Evolutionary conservation across 2,113 vertebrate species (phyloP).

Genomic region (Xiphophorus hellerii): DNA sequence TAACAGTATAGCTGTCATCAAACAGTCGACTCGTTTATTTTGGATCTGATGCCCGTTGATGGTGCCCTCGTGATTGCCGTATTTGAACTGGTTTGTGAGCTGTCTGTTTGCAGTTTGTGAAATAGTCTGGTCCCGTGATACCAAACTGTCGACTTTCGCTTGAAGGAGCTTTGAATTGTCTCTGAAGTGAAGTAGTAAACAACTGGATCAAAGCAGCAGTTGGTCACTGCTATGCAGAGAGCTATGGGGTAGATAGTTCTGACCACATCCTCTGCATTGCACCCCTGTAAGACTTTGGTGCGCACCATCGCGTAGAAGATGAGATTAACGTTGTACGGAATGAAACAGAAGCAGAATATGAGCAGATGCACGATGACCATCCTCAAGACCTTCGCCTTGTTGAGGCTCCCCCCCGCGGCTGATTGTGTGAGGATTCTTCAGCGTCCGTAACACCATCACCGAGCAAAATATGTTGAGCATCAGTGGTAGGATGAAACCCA

Average conservation of each 20-base stretch:
- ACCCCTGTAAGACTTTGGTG: constrained; percentile 86
- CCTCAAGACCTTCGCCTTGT: constrained; percentile 90
- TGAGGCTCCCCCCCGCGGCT: constrained; percentile 87
- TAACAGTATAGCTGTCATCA: constrained; percentile 56
- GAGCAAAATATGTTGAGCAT: constrained; percentile 94
- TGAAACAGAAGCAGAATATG: constrained; percentile 97
- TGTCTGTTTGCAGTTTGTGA: constrained; percentile 83
- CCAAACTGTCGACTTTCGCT: constrained; percentile 81
- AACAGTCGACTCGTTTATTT: constrained; percentile 84
- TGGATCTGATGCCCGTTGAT: constrained; percentile 78
- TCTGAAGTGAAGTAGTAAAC: constrained; percentile 98
- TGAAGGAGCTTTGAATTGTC: constrained; percentile 95
- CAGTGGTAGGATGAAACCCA: constrained; percentile 93
- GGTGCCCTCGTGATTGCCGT: constrained; percentile 8
- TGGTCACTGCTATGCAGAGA: constrained; percentile 93
- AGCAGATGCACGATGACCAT: constrained; percentile 94
- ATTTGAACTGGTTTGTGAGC: constrained; percentile 78
- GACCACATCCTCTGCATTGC: constrained; percentile 84
- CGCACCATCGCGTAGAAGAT: constrained; percentile 95
- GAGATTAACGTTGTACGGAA: constrained; percentile 94
- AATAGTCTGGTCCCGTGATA: constrained; percentile 78
- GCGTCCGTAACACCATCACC: constrained; percentile 87
- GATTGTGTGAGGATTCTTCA: constrained; percentile 86
- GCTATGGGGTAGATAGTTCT: constrained; percentile 93
- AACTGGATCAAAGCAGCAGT: constrained; percentile 97